A percentile compares a stretch with the other conserved stretches of the same genome.
Evolutionary conservation across 2,888 invertebrate genomes (phyloP).

Genomic region (Rutpela maculata): DNA sequence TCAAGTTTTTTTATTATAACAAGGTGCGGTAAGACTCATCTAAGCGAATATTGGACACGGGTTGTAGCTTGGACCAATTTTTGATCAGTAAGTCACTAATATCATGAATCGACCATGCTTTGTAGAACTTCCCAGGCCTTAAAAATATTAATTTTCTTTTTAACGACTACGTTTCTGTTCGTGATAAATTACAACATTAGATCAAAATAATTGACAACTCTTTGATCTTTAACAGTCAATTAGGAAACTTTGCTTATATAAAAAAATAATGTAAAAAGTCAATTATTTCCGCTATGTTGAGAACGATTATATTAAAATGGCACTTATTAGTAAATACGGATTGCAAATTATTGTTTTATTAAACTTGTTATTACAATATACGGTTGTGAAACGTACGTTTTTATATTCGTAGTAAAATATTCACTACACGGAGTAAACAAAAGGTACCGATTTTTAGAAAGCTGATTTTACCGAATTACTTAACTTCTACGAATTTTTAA

Average conservation of each 20-base stretch:
- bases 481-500: not conserved
- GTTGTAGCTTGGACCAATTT: no score
- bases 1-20: no score
- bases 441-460: not conserved
- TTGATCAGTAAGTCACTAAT: no score
- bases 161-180: no score
- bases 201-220: no score
- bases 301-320: not conserved
- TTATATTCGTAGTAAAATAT: not conserved
- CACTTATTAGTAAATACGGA: not conserved
- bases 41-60: no score
- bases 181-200: no score
- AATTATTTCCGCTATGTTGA: not conserved
- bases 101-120: no score
- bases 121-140: no score
- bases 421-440: not conserved
- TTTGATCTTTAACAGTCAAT: not conserved
- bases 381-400: not conserved
- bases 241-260: not conserved
- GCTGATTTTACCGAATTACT: not conserved
- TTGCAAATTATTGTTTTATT: not conserved
- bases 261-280: not conserved
- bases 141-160: no score
- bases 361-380: not conserved
- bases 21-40: no score